Percentiles rank a stretch among this genome's conserved stretches.
phyloP scores from a whole-genome alignment of 2,797 vertebrate genomes.

The Glossophaga mutica region DNA sequence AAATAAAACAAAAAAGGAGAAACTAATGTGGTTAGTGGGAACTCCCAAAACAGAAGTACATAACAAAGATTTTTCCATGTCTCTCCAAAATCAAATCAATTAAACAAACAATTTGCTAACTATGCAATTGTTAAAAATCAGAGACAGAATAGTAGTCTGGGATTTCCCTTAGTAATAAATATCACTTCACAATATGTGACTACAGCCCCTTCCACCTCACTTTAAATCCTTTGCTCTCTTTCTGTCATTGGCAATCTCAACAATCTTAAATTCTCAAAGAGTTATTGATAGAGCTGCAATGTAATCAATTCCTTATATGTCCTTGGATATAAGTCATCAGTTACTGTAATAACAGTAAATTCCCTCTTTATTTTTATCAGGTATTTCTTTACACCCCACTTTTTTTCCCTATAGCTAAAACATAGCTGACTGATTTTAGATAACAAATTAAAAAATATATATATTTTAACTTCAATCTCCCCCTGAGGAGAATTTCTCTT shows the following conservation, averaged over 20 bases:
- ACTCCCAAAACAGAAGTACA: background rate
- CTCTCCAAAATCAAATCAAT: background rate
- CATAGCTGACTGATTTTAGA: conserved; percentile 1
- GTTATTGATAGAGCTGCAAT: background rate
- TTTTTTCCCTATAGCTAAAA: background rate
- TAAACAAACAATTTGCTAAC: background rate
- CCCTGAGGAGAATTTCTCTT: conserved; percentile 16
- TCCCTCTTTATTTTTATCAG: background rate
- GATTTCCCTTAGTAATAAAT: background rate
- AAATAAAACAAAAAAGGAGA: conserved; percentile 1
- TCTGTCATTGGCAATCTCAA: background rate
- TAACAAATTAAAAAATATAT: background rate
- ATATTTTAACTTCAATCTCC: background rate
- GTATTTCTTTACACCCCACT: conserved; percentile 11
- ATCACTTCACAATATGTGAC: background rate
- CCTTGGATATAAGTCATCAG: background rate
- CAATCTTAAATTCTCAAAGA: background rate
- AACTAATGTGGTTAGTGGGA: background rate
- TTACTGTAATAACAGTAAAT: background rate
- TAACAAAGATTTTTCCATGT: background rate
- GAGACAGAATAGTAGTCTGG: background rate
- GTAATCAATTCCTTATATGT: background rate
- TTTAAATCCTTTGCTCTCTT: background rate
- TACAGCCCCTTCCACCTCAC: background rate
- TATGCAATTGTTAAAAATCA: background rate